Conservation (phyloP, 2,888 invertebrate genomes). For the Pseudoips prasinana region DNA sequence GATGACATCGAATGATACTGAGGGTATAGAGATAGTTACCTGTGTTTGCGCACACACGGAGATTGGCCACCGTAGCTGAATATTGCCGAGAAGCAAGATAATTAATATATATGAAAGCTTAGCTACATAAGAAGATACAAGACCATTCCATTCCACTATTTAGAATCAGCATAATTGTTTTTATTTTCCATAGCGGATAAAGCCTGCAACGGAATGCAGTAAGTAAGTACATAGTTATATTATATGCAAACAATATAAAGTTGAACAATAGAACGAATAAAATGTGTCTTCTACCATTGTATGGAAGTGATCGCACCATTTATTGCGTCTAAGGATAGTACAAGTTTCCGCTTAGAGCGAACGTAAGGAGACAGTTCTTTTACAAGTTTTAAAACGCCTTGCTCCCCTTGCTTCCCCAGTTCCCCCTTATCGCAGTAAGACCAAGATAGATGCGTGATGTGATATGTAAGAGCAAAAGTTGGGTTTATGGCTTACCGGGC, state of each 20-base stretch:
- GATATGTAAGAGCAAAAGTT: conserved; percentile 23
- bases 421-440: conserved; percentile 26
- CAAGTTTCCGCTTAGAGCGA: conserved; percentile 61
- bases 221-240: conserved; percentile 7
- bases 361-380: conserved; percentile 64
- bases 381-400: conserved; percentile 69
- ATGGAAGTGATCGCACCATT: conserved; percentile 67
- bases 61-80: too few relatives aligned
- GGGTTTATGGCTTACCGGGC: conserved; percentile 13
- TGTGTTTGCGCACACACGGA: too few relatives aligned
- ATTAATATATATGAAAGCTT: too few relatives aligned
- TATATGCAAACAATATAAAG: conserved; percentile 31
- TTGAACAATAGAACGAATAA: conserved; percentile 38
- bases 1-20: too few relatives aligned
- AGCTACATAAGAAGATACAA: too few relatives aligned
- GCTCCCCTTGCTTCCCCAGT: conserved; percentile 32
- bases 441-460: conserved; percentile 30
- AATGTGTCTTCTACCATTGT: conserved; percentile 57
- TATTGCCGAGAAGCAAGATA: too few relatives aligned
- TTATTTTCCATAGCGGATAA: too few relatives aligned
- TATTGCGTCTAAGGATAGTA: conserved; percentile 68
- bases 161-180: too few relatives aligned
- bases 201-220: neutral
- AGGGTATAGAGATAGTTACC: too few relatives aligned
- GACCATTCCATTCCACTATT: too few relatives aligned